Percentiles rank a stretch among this genome's conserved stretches.
phyloP scores from a whole-genome alignment of 1,140 invertebrate genomes.

The Eubasilissa regina region DNA sequence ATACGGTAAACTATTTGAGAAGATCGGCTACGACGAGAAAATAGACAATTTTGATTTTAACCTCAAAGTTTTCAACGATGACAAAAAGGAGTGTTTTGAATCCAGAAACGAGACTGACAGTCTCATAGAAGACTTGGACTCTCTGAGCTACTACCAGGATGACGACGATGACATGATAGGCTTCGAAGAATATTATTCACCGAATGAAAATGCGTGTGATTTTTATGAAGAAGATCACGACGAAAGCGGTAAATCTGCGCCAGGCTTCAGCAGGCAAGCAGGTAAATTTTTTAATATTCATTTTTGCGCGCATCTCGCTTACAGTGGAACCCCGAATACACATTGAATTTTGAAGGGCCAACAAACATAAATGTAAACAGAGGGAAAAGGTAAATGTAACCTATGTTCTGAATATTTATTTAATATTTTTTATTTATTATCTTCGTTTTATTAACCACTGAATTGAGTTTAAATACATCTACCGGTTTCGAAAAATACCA shows the following conservation, averaged over 20 bases:
- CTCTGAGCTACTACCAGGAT: conserved; percentile 53
- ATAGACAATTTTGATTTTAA: conserved; percentile 37
- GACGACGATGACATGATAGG: conserved; percentile 58
- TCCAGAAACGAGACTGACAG: conserved; percentile 26
- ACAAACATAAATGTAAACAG: too few species aligned
- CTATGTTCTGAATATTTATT: too few species aligned
- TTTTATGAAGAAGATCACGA: conserved; percentile 2
- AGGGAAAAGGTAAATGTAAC: too few species aligned
- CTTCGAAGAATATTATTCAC: conserved; percentile 54
- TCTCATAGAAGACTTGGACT: conserved; percentile 55
- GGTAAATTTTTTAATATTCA: not conserved
- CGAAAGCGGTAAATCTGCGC: not conserved
- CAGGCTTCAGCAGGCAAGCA: not conserved
- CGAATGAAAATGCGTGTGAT: conserved; percentile 34
- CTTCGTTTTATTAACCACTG: too few species aligned
- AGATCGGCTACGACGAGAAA: conserved; percentile 39
- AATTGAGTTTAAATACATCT: too few species aligned
- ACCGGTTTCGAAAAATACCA: too few species aligned
- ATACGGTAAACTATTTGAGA: conserved; percentile 49
- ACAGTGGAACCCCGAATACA: too few species aligned
- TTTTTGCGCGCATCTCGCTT: too few species aligned
- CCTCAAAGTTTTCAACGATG: conserved; percentile 25
- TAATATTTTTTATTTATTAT: too few species aligned
- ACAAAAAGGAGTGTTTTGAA: conserved; percentile 4
- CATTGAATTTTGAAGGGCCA: too few species aligned